Conservation (phyloP, 2,113 vertebrate species). For the Jaculus jaculus region DNA sequence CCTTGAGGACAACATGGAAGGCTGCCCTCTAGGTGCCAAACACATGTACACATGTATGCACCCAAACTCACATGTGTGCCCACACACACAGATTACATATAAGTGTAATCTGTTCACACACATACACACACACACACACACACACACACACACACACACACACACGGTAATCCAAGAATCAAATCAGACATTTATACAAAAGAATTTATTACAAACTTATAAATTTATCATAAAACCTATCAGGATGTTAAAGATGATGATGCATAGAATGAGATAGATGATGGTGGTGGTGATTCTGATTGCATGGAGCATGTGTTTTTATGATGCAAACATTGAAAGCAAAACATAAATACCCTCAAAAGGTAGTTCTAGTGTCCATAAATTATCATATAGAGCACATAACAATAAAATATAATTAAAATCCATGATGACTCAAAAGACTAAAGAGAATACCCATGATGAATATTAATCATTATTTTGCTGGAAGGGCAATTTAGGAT, state of each 20-base stretch:
- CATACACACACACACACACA: too few relatives aligned
- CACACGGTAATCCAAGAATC: background rate
- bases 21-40: too few relatives aligned
- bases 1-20: too few relatives aligned
- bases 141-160: too few relatives aligned
- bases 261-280: background rate
- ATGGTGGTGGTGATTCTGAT: background rate
- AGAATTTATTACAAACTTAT: background rate
- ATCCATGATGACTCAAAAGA: background rate
- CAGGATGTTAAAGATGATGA: background rate
- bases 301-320: background rate
- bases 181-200: background rate
- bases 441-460: background rate
- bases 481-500: background rate
- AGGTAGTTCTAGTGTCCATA: background rate
- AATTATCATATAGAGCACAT: background rate
- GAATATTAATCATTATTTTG: background rate
- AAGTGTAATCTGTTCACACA: too few relatives aligned
- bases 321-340: background rate
- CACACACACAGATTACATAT: too few relatives aligned
- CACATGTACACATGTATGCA: too few relatives aligned
- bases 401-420: conserved; percentile 9
- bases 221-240: background rate
- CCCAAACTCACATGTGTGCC: too few relatives aligned
- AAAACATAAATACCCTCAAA: background rate